These are phyloP conservation scores for Brachypteracias leptosomus DNA, from an alignment of 2,113 vertebrate species.

Conservation along the genomic window DNA sequence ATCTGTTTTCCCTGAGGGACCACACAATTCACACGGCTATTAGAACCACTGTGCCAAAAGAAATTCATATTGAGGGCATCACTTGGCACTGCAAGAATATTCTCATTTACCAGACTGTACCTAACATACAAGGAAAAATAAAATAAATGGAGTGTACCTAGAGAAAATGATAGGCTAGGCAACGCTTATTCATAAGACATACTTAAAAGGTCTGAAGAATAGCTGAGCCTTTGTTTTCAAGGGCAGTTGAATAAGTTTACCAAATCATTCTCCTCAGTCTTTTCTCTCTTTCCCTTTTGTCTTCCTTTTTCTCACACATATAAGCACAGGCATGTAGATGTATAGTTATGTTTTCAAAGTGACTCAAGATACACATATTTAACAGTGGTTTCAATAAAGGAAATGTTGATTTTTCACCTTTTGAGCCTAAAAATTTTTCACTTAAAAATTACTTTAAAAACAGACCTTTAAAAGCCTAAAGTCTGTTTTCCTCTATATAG, in stretches of 20 bases:
- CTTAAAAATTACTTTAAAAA: background rate
- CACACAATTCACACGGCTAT: background rate
- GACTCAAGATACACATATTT: background rate
- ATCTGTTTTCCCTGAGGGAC: background rate
- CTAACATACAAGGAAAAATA: background rate
- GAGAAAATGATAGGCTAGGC: background rate
- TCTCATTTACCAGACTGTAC: background rate
- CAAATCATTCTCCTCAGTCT: background rate
- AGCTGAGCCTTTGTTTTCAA: background rate
- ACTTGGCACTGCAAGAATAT: background rate
- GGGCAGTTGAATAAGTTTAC: background rate
- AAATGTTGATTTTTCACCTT: background rate
- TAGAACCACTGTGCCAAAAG: background rate
- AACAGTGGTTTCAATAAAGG: background rate
- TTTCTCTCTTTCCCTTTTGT: background rate
- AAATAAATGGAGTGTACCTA: background rate
- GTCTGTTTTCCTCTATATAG: background rate
- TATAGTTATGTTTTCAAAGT: background rate
- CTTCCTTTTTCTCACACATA: background rate
- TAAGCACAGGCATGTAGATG: background rate
- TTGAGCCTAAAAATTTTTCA: background rate
- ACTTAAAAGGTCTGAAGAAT: background rate
- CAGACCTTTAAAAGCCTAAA: background rate
- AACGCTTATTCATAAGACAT: background rate
- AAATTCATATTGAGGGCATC: background rate